Evolutionary conservation across 2,113 vertebrate genomes (phyloP), one percentile per base, ranked within the genome.

Genomic region (Aix galericulata): DNA sequence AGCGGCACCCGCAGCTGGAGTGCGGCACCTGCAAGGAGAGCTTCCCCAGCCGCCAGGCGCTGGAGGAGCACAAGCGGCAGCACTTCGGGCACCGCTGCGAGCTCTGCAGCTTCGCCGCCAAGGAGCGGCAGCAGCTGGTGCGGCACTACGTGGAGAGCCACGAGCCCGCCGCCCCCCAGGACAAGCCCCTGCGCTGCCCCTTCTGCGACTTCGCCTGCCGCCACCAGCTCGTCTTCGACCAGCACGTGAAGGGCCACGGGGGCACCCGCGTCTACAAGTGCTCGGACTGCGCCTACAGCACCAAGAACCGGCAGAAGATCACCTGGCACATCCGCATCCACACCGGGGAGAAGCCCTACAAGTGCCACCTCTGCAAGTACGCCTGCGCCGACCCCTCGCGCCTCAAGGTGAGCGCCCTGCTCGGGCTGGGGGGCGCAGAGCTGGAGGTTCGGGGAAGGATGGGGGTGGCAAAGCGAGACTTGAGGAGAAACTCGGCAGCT

Each of bases 281-380:
- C 96, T 98, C 98, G 0, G 98, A 99, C 94, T 99, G 99, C 3
- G 90, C 98, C 23, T 99, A 99, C 82, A 99, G 98, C 53, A 99
- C 99, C 59, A 98, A 98, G 84, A 99, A 99, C 98, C 98, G 98
- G 94, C 99, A 99, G 97, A 99, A 99, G 97, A 99, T 99, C 96
- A 99, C 99, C 0, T 99, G 99, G 99, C 99, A 99, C 94, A 98
- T 99, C 83, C 99, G 99, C 50, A 99, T 99, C 73, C 99, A 99
- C 98, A 99, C 99, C 0, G 99, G 99, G 0, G 99, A 99, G 96
- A 99, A 99, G 94, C 99, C 99, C 2, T 99, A 99, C 97, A 98
- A 95, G 92, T 99, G 99, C 78, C 98, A 99, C 71, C 98, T 98
- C 93, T 99, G 99, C 85, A 98, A 97, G 56, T 99, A 99, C 1